These are phyloP conservation scores for Adelognathus sp. DNA, from an alignment of 2,888 invertebrate genomes.

Conservation along the genomic window DNA sequence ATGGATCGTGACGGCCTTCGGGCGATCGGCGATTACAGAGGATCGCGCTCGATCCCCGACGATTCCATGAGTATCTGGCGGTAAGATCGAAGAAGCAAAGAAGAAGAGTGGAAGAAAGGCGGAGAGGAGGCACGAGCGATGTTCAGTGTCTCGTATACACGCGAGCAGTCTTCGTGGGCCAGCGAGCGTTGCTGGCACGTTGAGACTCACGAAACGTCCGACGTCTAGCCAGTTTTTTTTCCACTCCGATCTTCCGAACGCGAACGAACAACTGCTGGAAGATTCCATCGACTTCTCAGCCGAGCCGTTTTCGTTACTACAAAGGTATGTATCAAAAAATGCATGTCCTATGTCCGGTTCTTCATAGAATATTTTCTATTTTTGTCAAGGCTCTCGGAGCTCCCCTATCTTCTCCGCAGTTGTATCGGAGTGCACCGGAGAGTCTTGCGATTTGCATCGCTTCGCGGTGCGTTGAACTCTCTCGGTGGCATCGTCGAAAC, in stretches of 20 bases:
- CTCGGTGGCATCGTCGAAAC: background rate
- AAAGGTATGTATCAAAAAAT: constrained; percentile 32
- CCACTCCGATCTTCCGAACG: background rate
- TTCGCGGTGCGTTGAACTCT: constrained; percentile 5
- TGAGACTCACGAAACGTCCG: constrained; percentile 25
- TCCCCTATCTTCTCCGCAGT: background rate
- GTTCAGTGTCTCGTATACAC: constrained; percentile 42
- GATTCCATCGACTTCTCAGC: constrained; percentile 17
- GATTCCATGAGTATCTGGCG: constrained; percentile 22
- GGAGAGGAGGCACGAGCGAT: constrained; percentile 42
- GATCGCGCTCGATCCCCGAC: background rate
- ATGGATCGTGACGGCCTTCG: background rate
- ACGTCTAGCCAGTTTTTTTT: constrained; percentile 40
- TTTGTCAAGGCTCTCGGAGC: no score
- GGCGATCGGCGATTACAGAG: background rate
- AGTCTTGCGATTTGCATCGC: background rate
- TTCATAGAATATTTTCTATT: background rate
- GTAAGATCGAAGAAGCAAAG: constrained; percentile 11
- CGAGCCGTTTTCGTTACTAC: background rate
- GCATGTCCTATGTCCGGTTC: background rate
- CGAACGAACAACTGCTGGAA: constrained; percentile 23
- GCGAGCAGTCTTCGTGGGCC: constrained; percentile 31
- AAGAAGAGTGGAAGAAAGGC: constrained; percentile 29
- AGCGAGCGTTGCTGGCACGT: constrained; percentile 39
- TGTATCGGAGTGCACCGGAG: background rate